Conservation (phyloP, 2,797 vertebrate species). For the Peromyscus eremicus region DNA sequence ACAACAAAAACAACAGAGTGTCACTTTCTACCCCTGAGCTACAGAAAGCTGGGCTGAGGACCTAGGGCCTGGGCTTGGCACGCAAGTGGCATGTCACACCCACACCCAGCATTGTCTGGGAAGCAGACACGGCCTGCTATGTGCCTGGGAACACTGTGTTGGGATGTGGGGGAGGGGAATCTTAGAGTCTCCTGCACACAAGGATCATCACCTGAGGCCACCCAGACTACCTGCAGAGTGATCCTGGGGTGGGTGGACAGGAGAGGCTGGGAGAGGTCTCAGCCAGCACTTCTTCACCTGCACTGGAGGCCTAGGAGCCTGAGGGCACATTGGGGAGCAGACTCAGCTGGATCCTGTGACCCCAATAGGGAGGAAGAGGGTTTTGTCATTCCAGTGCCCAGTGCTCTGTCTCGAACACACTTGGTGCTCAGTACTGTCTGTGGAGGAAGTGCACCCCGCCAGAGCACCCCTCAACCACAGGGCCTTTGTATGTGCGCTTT, state of each 20-base stretch:
- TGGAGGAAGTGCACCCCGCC: not conserved
- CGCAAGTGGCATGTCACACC: not conserved
- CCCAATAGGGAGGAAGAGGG: not conserved
- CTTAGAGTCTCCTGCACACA: not conserved
- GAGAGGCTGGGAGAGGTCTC: too few relatives aligned
- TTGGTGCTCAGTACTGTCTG: not conserved
- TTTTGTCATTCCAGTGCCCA: not conserved
- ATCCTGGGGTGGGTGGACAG: not conserved
- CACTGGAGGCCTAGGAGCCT: not conserved
- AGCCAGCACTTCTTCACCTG: not conserved
- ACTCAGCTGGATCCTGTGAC: not conserved
- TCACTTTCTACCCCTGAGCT: not conserved
- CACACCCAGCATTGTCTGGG: not conserved
- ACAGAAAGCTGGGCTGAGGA: not conserved
- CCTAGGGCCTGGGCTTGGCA: too few relatives aligned
- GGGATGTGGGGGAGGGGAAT: not conserved
- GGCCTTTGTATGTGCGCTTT: not conserved
- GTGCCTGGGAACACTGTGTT: not conserved
- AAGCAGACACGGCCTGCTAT: not conserved
- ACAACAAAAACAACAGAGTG: not conserved
- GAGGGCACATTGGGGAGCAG: not conserved
- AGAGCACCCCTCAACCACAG: not conserved
- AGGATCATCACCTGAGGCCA: not conserved
- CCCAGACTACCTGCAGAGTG: not conserved
- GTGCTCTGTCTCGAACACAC: not conserved